These are phyloP conservation scores for Dicaeum eximium DNA, from an alignment of 2,113 vertebrate genomes.

Conservation along the genomic window DNA sequence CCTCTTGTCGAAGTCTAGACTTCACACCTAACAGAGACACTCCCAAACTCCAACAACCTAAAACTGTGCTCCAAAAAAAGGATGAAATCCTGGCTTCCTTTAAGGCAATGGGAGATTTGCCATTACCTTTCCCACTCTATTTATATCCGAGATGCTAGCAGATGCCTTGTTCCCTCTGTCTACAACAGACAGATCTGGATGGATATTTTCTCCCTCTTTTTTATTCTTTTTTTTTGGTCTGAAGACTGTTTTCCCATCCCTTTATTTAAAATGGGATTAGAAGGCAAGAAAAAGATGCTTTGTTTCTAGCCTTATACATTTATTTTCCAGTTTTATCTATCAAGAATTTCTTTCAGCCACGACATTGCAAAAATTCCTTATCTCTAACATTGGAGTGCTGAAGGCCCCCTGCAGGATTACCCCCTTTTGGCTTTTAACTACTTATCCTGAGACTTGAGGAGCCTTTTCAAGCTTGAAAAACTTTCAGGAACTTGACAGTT, in stretches of 20 bases:
- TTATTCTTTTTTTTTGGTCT: neutral
- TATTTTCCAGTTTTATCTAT: neutral
- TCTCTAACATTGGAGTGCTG: neutral
- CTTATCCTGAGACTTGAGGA: neutral
- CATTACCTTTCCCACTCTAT: slow-evolving; percentile 65
- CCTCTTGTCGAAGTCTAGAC: neutral
- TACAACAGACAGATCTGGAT: slow-evolving; percentile 31
- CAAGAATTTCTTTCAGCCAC: neutral
- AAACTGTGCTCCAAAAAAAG: slow-evolving; percentile 22
- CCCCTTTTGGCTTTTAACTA: neutral
- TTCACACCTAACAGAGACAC: neutral
- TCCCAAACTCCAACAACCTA: neutral
- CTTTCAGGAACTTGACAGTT: neutral
- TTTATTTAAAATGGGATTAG: neutral
- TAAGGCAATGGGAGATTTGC: slow-evolving; percentile 52
- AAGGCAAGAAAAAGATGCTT: neutral
- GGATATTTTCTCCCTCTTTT: neutral
- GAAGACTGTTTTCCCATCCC: neutral
- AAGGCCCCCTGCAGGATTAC: neutral
- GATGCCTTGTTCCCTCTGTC: slow-evolving; percentile 56
- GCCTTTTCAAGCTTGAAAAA: neutral
- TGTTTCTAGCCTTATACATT: neutral
- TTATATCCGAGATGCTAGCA: slow-evolving; percentile 40
- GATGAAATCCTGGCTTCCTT: slow-evolving; percentile 43
- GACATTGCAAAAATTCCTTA: neutral